phyloP scores from a whole-genome alignment of 37 sponge, comb jelly and placozoan species.

The Ephydatia muelleri region DNA sequence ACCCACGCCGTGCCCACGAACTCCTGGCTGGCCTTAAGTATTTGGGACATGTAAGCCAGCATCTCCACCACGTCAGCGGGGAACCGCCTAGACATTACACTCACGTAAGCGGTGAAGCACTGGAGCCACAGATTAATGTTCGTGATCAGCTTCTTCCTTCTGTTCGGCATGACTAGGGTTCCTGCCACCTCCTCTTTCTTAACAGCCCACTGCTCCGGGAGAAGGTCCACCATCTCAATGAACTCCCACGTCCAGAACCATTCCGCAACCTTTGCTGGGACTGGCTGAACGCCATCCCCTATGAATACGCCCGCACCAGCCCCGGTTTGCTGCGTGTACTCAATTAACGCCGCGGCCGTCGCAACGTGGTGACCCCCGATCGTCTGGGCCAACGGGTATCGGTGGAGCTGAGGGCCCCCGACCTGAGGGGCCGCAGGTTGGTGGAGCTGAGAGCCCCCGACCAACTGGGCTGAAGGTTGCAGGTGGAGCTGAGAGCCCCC shows the following conservation, averaged over 20 bases:
- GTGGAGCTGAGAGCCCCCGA: background rate
- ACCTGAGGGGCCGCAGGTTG: background rate
- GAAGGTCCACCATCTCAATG: conserved; percentile 16
- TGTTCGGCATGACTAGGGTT: background rate
- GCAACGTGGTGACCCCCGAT: background rate
- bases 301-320: background rate
- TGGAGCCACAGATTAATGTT: conserved; percentile 7
- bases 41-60: conserved; percentile 9
- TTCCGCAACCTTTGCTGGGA: conserved; percentile 9
- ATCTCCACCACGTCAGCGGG: background rate
- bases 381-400: too few relatives aligned
- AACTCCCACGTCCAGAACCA: conserved; percentile 6
- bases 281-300: conserved; percentile 12
- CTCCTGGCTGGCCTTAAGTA: conserved; percentile 31
- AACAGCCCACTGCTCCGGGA: conserved; percentile 3
- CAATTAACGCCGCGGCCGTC: background rate
- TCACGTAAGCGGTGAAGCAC: background rate
- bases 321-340: background rate
- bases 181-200: conserved; percentile 8
- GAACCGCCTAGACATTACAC: background rate
- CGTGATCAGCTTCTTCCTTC: background rate
- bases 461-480: too few relatives aligned
- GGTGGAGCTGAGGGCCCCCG: background rate
- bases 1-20: conserved; percentile 41
- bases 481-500: too few relatives aligned